A percentile compares a stretch with the other conserved stretches of the same genome.
Conservation (phyloP, 2,113 vertebrate species). For the Dasyornis broadbenti region DNA sequence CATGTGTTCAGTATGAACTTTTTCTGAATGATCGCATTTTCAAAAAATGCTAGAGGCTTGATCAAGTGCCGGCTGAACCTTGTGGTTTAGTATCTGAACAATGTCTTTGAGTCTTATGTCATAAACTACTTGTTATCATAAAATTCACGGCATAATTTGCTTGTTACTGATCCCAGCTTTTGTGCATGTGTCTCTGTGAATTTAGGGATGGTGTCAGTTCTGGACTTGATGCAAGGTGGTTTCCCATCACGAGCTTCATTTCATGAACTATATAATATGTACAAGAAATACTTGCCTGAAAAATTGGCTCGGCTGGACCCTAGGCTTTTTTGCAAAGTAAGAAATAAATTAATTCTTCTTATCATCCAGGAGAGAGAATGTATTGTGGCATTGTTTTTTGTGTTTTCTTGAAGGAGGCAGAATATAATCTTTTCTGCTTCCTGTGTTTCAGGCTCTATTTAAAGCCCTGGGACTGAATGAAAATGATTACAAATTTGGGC, state of each 20-base stretch:
- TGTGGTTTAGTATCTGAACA: not conserved
- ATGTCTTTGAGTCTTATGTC: not conserved
- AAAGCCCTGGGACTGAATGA: slow-evolving; percentile 96
- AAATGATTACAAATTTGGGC: slow-evolving; percentile 96
- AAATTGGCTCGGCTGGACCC: slow-evolving; percentile 92
- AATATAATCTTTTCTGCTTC: slow-evolving; percentile 9
- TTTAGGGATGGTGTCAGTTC: slow-evolving; percentile 95
- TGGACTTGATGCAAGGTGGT: slow-evolving; percentile 98
- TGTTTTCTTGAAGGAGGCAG: not conserved
- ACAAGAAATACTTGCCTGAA: slow-evolving; percentile 93
- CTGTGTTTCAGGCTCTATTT: slow-evolving; percentile 87
- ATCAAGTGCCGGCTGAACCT: not conserved
- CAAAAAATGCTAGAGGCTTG: not conserved
- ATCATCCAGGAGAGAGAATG: not conserved
- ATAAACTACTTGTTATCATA: not conserved
- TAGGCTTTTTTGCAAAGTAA: slow-evolving; percentile 95
- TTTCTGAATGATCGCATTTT: not conserved
- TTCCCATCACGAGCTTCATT: slow-evolving; percentile 96
- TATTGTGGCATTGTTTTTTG: not conserved
- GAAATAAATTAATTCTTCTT: not conserved
- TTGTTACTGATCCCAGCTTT: not conserved
- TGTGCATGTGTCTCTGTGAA: not conserved
- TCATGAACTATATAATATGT: slow-evolving; percentile 99
- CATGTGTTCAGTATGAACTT: not conserved
- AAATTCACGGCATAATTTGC: not conserved